These are phyloP conservation scores for Thalassophryne amazonica DNA, from an alignment of 2,797 vertebrate genomes.

Conservation along the genomic window DNA sequence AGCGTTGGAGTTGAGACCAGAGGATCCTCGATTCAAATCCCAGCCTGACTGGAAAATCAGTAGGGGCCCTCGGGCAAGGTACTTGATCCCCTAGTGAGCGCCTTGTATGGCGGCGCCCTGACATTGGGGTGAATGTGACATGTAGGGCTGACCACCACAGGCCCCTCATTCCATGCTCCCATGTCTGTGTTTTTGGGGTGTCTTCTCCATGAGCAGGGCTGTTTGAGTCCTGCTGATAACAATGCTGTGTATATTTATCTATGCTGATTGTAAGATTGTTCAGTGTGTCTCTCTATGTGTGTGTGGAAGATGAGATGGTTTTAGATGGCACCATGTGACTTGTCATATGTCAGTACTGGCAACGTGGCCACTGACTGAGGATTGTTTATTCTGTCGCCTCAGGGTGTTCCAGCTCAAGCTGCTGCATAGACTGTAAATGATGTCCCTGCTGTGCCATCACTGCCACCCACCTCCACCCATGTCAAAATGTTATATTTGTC, in stretches of 20 bases:
- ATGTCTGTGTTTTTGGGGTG: not conserved
- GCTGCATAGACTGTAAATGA: conserved; percentile 46
- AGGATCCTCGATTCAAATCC: too few species aligned
- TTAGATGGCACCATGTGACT: conserved; percentile 6
- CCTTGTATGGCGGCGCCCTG: too few species aligned
- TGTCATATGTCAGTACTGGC: conserved; percentile 28
- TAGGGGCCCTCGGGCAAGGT: too few species aligned
- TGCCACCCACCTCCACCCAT: conserved; percentile 28
- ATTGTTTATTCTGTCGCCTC: conserved; percentile 51
- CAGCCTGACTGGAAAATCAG: too few species aligned
- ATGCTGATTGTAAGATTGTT: conserved; percentile 18
- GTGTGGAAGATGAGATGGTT: not conserved
- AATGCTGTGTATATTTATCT: conserved; percentile 19
- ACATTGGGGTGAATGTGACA: too few species aligned
- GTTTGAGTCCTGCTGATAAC: conserved; percentile 6
- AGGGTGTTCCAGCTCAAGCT: conserved; percentile 45
- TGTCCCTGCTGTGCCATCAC: conserved; percentile 19
- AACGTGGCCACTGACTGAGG: conserved; percentile 30
- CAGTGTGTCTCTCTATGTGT: conserved; percentile 12
- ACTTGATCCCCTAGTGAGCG: too few species aligned
- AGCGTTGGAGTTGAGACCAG: too few species aligned
- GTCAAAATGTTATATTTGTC: conserved; percentile 47
- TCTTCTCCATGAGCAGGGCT: not conserved
- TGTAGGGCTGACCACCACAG: too few species aligned
- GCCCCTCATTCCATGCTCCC: not conserved